Conservation (phyloP, 2,797 vertebrate genomes). For the Mormyrops attenuatus region DNA sequence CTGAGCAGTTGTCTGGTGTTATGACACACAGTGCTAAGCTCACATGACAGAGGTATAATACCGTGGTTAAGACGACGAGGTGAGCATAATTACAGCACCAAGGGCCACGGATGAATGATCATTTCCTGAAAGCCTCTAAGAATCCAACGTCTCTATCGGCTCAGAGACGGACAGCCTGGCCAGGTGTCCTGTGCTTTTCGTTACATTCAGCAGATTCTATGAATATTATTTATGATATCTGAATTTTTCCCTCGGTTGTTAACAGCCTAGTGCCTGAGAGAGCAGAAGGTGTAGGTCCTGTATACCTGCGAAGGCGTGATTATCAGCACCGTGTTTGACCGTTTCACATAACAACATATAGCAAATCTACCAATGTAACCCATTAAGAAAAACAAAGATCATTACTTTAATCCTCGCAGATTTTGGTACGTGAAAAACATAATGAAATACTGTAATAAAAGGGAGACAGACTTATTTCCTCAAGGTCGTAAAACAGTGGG, state of each 20-base stretch:
- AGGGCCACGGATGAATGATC: not conserved
- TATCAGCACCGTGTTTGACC: constrained; percentile 26
- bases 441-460: not conserved
- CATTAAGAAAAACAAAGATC: constrained; percentile 19
- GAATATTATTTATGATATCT: constrained; percentile 32
- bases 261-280: constrained; percentile 20
- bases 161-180: not conserved
- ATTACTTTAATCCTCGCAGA: not conserved
- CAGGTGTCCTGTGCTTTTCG: not conserved
- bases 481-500: not conserved
- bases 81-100: not conserved
- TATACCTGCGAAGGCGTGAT: constrained; percentile 40
- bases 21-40: not conserved
- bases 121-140: constrained; percentile 5
- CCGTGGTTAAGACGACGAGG: not conserved
- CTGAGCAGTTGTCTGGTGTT: not conserved
- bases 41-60: not conserved
- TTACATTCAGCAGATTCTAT: constrained; percentile 37
- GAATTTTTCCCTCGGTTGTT: not conserved
- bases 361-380: not conserved
- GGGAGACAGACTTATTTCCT: not conserved
- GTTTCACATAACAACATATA: not conserved
- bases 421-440: not conserved
- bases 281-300: constrained; percentile 45
- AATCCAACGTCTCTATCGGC: not conserved